phyloP scores from a whole-genome alignment of 30 jellyfish, hydroid and myxozoan species.

The Pseudorhiza aurosa region DNA sequence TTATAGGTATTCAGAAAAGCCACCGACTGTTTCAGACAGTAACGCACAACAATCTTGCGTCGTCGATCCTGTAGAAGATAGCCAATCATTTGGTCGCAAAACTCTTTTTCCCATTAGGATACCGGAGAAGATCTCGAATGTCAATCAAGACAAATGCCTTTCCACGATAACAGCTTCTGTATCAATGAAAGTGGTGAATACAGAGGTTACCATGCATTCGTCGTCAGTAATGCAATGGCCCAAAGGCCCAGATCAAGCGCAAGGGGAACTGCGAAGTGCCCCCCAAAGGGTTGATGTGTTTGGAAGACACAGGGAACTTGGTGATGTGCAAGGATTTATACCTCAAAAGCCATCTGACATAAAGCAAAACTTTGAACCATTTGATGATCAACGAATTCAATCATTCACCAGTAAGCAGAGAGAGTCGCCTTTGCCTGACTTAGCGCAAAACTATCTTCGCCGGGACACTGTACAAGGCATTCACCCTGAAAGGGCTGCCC shows the following conservation, averaged over 20 bases:
- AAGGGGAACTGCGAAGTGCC: background rate
- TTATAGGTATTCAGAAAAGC: background rate
- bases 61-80: background rate
- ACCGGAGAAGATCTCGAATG: slow-evolving; percentile 10
- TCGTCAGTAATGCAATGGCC: no score
- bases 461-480: background rate
- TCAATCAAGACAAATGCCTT: background rate
- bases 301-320: no score
- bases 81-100: background rate
- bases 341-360: no score
- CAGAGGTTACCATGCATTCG: no score
- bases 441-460: background rate
- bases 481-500: background rate
- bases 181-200: no score
- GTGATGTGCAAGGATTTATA: no score
- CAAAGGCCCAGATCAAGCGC: no score
- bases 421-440: background rate
- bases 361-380: no score
- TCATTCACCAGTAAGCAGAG: background rate
- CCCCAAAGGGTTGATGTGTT: no score
- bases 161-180: background rate
- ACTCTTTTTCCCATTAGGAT: slow-evolving; percentile 57
- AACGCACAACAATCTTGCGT: background rate
- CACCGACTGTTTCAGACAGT: background rate
- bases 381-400: background rate